Evolutionary conservation across 2,888 invertebrate species (phyloP), one percentile per base, ranked within the genome.

Genomic region (Agriopis leucophaearia): DNA sequence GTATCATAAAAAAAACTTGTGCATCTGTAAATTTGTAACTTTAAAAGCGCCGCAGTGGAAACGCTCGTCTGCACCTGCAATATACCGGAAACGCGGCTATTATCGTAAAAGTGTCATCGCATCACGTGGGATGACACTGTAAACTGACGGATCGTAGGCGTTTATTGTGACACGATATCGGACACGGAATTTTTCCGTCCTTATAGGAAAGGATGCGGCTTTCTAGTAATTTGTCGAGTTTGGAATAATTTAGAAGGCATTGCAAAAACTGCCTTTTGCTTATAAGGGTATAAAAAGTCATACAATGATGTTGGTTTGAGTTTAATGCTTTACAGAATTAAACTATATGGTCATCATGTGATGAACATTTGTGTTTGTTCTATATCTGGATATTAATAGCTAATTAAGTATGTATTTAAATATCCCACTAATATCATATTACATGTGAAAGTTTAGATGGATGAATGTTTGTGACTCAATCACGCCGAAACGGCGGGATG

Each of bases 101-200:
- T 79, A 86, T 86, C 89, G 86, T 89, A 84, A 88, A 88, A 84
- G 84, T 84, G 85, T 87, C 87, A 84, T 84, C 84, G 78, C 66
- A 15, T 55, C 78, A 85, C 79, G 87, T 89, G 83, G 84, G 86
- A 81, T 79, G 85, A 76, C 79, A 80, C 78, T 74, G 81, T 85
- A 84, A 86, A 85, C 68, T 78, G 83, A 82, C 72, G 76, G 77
- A 79, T 77, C 40, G 86, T 86, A 79, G 86, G 87, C 74, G 83
- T 79, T 73, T 77, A 78, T 76, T 73, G 72, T 77, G 72, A 71
- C 70, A 67, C 64, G n/a, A 35, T 74, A 72, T 79, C 51, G 70
- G 69, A 80, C 74, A 81, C 83, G 85, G 47, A 38, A 45, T 56
- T 61, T 66, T 70, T 69, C 35, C 18, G 40, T 45, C 55, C 52